These are phyloP conservation scores for Doryteuthis pealeii DNA, from an alignment of 1,140 invertebrate genomes.

Conservation along the genomic window DNA sequence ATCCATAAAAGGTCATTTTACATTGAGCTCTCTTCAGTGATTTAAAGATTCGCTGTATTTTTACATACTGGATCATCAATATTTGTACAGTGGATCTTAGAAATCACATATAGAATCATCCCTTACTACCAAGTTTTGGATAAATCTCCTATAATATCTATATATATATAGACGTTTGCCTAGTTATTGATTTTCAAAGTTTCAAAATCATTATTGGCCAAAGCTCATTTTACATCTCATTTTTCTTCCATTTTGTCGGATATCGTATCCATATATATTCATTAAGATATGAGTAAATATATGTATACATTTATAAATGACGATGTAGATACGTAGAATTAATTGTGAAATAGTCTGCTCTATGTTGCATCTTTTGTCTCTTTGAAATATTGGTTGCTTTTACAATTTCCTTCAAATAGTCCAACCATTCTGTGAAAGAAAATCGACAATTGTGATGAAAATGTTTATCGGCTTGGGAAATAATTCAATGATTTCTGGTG, in stretches of 20 bases:
- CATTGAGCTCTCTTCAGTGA: too few relatives aligned
- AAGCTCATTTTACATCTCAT: background rate
- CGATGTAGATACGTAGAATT: background rate
- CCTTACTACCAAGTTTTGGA: background rate
- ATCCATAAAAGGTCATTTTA: too few relatives aligned
- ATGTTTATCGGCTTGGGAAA: background rate
- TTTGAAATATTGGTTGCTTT: background rate
- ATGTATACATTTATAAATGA: background rate
- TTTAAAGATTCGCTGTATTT: too few relatives aligned
- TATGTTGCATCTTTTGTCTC: background rate
- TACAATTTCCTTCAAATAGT: background rate
- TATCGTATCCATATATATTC: background rate
- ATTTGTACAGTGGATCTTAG: too few relatives aligned
- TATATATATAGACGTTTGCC: background rate
- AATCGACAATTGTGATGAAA: background rate
- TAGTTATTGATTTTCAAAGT: background rate
- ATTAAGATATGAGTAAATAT: background rate
- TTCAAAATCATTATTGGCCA: background rate
- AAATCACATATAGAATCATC: background rate
- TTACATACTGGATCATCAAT: too few relatives aligned
- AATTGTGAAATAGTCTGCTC: background rate
- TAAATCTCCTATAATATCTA: too few relatives aligned
- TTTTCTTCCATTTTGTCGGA: background rate
- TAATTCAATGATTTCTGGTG: background rate
- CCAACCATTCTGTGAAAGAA: background rate